phyloP scores from a whole-genome alignment of 2,888 invertebrate genomes.

The Ophion ellenae region DNA sequence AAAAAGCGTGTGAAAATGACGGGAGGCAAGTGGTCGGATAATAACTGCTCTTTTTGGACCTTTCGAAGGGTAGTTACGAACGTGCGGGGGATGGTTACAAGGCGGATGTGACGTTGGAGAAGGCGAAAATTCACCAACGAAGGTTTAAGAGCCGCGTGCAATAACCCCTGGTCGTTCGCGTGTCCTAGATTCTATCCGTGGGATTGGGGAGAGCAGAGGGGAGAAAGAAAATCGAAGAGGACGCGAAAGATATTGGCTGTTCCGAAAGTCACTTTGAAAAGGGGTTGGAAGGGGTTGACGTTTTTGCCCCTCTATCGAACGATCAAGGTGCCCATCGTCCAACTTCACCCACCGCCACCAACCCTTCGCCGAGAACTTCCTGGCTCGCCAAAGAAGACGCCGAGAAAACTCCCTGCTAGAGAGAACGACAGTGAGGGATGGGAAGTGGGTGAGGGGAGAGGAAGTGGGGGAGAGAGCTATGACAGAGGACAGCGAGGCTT shows the following conservation, averaged over 20 bases:
- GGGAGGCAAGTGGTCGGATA: conserved; percentile 25
- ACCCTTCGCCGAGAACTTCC: conserved; percentile 45
- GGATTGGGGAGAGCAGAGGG: not conserved
- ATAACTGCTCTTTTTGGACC: conserved; percentile 33
- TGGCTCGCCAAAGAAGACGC: conserved; percentile 34
- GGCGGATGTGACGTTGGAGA: conserved; percentile 19
- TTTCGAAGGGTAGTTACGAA: conserved; percentile 45
- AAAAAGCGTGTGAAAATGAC: conserved; percentile 38
- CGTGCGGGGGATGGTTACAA: not conserved
- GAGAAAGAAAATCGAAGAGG: conserved; percentile 72
- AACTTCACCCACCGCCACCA: conserved; percentile 13
- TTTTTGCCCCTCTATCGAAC: conserved; percentile 52
- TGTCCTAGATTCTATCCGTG: conserved; percentile 69
- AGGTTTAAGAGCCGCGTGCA: conserved; percentile 64
- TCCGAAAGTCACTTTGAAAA: conserved; percentile 64
- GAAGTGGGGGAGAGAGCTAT: conserved; percentile 5
- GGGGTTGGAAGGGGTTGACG: conserved; percentile 30
- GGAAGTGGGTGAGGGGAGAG: not conserved
- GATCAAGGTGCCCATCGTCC: conserved; percentile 39
- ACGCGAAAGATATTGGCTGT: conserved; percentile 73
- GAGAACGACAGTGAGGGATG: not conserved
- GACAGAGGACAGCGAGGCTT: conserved; percentile 26
- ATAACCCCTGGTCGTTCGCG: conserved; percentile 68
- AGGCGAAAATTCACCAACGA: conserved; percentile 37
- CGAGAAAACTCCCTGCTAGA: not conserved